Evolutionary conservation across 2,113 vertebrate species (phyloP).

Genomic region (Ailuropoda melanoleuca): DNA sequence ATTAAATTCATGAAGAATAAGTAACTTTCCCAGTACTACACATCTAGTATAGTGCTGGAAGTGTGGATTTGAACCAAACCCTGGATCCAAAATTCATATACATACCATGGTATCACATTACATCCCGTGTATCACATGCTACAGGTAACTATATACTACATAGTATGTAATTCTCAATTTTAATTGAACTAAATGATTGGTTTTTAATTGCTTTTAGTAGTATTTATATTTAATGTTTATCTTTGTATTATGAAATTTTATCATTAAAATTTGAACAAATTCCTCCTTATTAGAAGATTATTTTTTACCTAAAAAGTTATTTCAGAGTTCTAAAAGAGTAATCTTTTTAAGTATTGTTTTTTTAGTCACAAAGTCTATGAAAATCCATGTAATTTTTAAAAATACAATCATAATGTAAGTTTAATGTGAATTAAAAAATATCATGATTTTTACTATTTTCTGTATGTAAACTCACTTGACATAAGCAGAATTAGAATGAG

Average conservation of each 20-base stretch:
- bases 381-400: neutral
- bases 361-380: neutral
- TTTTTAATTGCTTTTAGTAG: neutral
- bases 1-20: neutral
- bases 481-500: neutral
- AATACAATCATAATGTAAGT: neutral
- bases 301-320: neutral
- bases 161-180: neutral
- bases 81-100: neutral
- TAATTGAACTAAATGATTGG: neutral
- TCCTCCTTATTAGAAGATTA: neutral
- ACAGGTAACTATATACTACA: neutral
- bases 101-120: neutral
- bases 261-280: neutral
- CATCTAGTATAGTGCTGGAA: neutral
- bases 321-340: neutral
- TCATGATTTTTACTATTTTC: neutral
- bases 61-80: neutral
- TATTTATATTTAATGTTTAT: neutral
- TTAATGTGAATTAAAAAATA: neutral
- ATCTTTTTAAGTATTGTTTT: neutral
- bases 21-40: neutral
- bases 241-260: neutral
- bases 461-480: neutral
- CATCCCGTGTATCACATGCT: neutral